Base-by-base conservation (phyloP, 2,797 vertebrate species). In the Lutjanus argentimaculatus region DNA sequence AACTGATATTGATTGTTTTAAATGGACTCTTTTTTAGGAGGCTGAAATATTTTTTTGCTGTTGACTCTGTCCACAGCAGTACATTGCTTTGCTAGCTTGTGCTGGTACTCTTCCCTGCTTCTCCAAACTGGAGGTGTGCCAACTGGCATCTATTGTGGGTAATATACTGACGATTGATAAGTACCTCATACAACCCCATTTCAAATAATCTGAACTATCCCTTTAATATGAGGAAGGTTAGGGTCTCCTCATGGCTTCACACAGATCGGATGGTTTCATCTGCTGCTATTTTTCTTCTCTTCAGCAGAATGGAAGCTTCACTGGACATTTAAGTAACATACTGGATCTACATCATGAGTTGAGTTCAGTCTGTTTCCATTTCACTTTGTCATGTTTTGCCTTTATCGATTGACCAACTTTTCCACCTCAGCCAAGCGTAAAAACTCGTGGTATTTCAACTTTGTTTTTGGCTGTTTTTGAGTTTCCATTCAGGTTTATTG, bases 221-320 rank as follows among this genome's bases (percentile, higher is more conserved):
- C 30, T 36, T 36, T 36, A 36, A 36, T 36, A 46, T 46, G 6
- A 16, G 13, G 17, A 14, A 16, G 15, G 36, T n/a, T 17, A 17
- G 6, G 22, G 43, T 43, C 15, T 59, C 68, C 15, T 58, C 12
- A 17, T 59, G 0, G 1, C 25, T 52, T 11, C 7, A 48, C 25
- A 46, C 43, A 36, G n/a, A 70, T 64, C 12, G 12, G 43, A 70
- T 21, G 14, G 68, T 61, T 66, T 57, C 12, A 7, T 55, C 65
- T 42, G 58, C n/a, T 36, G 14, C 6, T 5, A 21, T 46, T 42
- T 62, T 79, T 51, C 49, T n/a, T 45, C n/a, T 53, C 42, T 11
- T 10, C 16, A 21, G 6, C 7, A 15, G 12, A 64, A 14, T 3
- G 0, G 43, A 67, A 17, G 36, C 57, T 45, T 64, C 16, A 22